Evolutionary conservation across 2,797 vertebrate genomes (phyloP).

Genomic region (Acanthopagrus latus): DNA sequence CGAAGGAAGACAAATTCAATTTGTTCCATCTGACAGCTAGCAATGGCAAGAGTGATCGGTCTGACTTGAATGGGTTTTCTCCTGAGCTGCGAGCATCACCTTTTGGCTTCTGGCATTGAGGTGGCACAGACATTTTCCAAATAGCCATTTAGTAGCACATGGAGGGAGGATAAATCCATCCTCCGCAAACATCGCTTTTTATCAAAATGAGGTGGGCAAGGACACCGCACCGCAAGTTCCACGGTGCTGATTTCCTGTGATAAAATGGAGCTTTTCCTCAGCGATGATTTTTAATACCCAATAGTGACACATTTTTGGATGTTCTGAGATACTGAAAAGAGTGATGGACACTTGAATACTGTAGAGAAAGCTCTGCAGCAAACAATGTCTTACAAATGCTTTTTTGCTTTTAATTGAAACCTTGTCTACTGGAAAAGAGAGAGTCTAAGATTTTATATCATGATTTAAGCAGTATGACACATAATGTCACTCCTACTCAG

Average conservation of each 20-base stretch:
- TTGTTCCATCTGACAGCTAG: slow-evolving; percentile 86
- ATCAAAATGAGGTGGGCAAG: slow-evolving; percentile 69
- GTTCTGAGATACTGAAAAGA: slow-evolving; percentile 29
- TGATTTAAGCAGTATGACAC: slow-evolving; percentile 32
- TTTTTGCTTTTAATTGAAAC: not conserved
- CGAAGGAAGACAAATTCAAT: slow-evolving; percentile 87
- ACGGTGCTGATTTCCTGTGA: slow-evolving; percentile 44
- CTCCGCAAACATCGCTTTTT: slow-evolving; percentile 67
- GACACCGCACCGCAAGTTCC: slow-evolving; percentile 47
- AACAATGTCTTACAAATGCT: not conserved
- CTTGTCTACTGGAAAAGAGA: slow-evolving; percentile 2
- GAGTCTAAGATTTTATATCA: slow-evolving; percentile 2
- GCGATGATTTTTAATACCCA: slow-evolving; percentile 39
- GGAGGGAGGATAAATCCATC: slow-evolving; percentile 68
- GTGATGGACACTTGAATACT: not conserved
- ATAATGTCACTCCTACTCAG: slow-evolving; percentile 41
- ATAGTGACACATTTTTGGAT: slow-evolving; percentile 37
- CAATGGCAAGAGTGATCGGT: slow-evolving; percentile 77
- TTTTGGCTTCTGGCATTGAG: slow-evolving; percentile 79
- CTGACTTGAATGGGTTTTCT: slow-evolving; percentile 74
- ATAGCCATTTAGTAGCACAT: slow-evolving; percentile 68
- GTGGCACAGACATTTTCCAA: slow-evolving; percentile 74
- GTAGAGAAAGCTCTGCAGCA: not conserved
- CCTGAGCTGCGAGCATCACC: slow-evolving; percentile 75
- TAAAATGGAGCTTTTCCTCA: slow-evolving; percentile 36